Evolutionary conservation across 2,888 invertebrate species (phyloP), one percentile per base, ranked within the genome.

Genomic region (Argyresthia goedartella): DNA sequence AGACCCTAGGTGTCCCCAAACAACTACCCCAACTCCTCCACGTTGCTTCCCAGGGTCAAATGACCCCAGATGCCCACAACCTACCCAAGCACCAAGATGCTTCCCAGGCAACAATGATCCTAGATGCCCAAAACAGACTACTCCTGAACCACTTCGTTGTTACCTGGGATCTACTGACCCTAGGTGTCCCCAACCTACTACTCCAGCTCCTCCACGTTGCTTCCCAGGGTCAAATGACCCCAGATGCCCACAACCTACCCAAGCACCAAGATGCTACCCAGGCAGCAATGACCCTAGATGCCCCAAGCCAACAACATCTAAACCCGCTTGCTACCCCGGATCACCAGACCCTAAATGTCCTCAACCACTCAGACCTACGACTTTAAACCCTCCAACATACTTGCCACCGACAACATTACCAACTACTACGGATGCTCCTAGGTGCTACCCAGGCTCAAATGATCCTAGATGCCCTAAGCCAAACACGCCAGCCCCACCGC

Each of bases 1-100:
- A 58, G 73, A 84, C 57, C 78, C 82, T 8, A 81, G 69, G 15
- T 74, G 62, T n/a, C 64, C 58, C n/a, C 51, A 53, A 46, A 63
- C 70, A 0, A 65, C 64, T 8, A 62, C 63, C 0, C 59, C 60
- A 1, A 55, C 59, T 0, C 54, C 59, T 13, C 67, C 62, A 52
- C 33, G 52, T 9, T 62, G 61, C 42, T 62, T 55, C 41, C 61
- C 58, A 1, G 60, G 64, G 15, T 57, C 59, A 63, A 36, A 35
- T 10, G 56, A 56, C 59, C 25, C 55, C 57, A 49, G 54, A 6
- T 54, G 62, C 49, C 59, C 57, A 52, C 15, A 48, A 45, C 57
- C 54, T 50, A 59, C 53, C 57, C 58, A 47, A 56, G 56, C 33
- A 56, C 48, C 49, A 59, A 62, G 55, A 60, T 58, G 44, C 51